Base-by-base conservation (phyloP, 2,113 vertebrate genomes). In the Mixornis gularis region DNA sequence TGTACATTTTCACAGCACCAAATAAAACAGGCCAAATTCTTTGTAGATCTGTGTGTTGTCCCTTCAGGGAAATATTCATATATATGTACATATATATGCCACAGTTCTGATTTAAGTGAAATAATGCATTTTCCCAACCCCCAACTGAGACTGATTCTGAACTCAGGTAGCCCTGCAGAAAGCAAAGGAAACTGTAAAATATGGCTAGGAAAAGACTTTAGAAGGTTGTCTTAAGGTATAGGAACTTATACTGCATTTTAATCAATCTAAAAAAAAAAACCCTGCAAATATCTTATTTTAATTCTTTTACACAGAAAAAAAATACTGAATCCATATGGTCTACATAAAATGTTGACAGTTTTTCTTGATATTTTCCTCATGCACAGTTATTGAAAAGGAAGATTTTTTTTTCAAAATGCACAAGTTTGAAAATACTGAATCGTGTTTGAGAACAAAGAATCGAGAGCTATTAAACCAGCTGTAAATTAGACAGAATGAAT, bases 31-130 rank as follows among this genome's bases (percentile, higher is more conserved):
- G 96, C 89, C 92, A 81, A 97, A 70, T 94, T 97, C 95, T 96
- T 97, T 76, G 62, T 95, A 97, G 96, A 96, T 87, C 80, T 97
- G 87, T 96, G 83, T 96, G 91, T 94, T 98, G 97, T 97, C 96
- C 97, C 97, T 97, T 95, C 36, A 44, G 77, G 48, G 74, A 86
- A 71, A 44, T 48, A 89, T 74, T 66, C 44, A 63, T 49, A 41
- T 11, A 30, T 32, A 41, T 9, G 13, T 25, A 76, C 1, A 2
- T 65, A 60, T 66, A 93, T 93, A 95, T 36, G 95, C 95, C 95
- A 96, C 74, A 91, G 96, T 97, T 97, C 97, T 97, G 96, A 97
- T 97, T 98, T 98, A 98, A 98, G 98, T 97, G 97, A 98, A 98
- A 98, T 78, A 95, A 97, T 24, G 70, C 92, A 93, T 97, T 97